A percentile compares a stretch with the other conserved stretches of the same genome.
Conservation (phyloP, 23 tunicate species). For the Aplidium turbinatum region DNA sequence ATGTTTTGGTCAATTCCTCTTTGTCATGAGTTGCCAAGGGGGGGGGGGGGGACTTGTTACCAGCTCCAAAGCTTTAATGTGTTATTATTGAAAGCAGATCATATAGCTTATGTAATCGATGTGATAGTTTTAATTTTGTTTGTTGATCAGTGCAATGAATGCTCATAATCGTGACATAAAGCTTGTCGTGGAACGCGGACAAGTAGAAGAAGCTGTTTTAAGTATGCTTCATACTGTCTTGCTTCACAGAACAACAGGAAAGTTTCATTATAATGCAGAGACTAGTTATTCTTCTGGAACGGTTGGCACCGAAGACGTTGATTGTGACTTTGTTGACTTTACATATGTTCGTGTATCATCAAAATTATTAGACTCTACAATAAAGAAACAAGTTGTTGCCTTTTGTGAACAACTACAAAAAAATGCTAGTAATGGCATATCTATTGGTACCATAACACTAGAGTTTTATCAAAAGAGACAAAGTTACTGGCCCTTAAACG, state of each 20-base stretch:
- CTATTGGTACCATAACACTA: slow-evolving; percentile 67
- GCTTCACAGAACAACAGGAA: slow-evolving; percentile 80
- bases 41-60: too few species aligned
- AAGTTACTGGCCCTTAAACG: slow-evolving; percentile 60
- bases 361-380: slow-evolving; percentile 27
- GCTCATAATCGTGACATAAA: slow-evolving; percentile 72
- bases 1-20: too few species aligned
- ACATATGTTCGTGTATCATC: slow-evolving; percentile 75
- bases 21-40: too few species aligned
- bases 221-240: slow-evolving; percentile 65
- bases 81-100: too few species aligned
- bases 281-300: slow-evolving; percentile 75
- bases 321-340: slow-evolving; percentile 80
- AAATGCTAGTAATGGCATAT: slow-evolving; percentile 31
- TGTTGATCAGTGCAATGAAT: slow-evolving; percentile 54
- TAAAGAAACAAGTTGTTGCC: slow-evolving; percentile 44
- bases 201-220: slow-evolving; percentile 84
- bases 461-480: slow-evolving; percentile 82
- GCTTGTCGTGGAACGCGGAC: slow-evolving; percentile 54
- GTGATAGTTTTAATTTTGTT: too few species aligned
- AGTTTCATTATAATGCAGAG: slow-evolving; percentile 64
- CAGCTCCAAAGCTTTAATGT: too few species aligned
- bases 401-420: slow-evolving; percentile 63
- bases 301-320: slow-evolving; percentile 80
- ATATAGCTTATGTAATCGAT: too few species aligned